Evolutionary conservation across 2,888 invertebrate species (phyloP), one percentile per base, ranked within the genome.

Genomic region (Noctua fimbriata): DNA sequence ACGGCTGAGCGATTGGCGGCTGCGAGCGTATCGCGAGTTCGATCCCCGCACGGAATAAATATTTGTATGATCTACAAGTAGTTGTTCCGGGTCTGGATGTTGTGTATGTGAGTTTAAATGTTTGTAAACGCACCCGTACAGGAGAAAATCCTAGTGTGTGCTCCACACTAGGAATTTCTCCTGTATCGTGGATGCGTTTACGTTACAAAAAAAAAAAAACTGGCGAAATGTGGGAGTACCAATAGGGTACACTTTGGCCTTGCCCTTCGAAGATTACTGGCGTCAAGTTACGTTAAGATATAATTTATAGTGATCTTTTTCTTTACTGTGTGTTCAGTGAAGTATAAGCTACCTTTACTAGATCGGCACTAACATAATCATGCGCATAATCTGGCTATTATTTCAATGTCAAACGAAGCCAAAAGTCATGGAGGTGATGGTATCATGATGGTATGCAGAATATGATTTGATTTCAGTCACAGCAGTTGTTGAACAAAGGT

Each of bases 401-500:
- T 55, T 9, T 24, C 9, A 55, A 21, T 49, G 49, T 49, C 49
- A 49, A 55, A 24, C 10, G 10, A 55, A 24, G 55, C 10, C 4
- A 58, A 58, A 58, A 58, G n/a, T 58, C n/a, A n/a, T 12, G n/a
- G n/a, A 58, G 58, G 12, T 58, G n/a, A 58, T n/a, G 58, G 4
- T 58, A 12, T n/a, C n/a, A n/a, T 12, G n/a, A 58, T 58, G 3
- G n/a, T 58, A n/a, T n/a, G 55, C 10, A 58, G 58, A 58, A 58
- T 12, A n/a, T 58, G n/a, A 58, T n/a, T 58, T n/a, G n/a, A n/a
- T 60, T 16, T 60, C n/a, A 60, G n/a, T 60, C 14, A 52, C 14
- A 66, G 18, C 65, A 41, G 44, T 81, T 55, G 6, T 52, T 44
- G 4, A 73, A 47, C 36, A 73, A 47, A 72, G 32, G 4, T 47